These are phyloP conservation scores for Drosophila borborema DNA, from an alignment of 2,888 invertebrate genomes.

Conservation along the genomic window DNA sequence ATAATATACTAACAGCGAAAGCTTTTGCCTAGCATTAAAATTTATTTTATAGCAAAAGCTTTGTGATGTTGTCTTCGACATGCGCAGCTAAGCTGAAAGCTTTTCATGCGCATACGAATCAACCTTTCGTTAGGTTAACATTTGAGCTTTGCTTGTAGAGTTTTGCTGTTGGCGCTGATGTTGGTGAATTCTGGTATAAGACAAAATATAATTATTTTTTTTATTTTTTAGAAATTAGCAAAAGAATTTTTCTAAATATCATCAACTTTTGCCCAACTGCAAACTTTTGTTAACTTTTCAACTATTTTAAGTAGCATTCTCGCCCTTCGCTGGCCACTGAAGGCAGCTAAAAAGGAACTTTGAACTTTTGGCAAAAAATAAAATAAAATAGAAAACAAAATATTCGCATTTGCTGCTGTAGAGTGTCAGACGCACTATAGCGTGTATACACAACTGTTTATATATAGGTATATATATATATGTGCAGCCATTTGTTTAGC, in stretches of 20 bases:
- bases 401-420: conserved; percentile 13
- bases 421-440: conserved; percentile 35
- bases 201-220: background rate
- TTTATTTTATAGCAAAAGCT: conserved; percentile 2
- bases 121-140: background rate
- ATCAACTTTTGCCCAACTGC: background rate
- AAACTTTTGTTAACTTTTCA: background rate
- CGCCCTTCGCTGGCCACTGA: background rate
- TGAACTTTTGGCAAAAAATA: conserved; percentile 6
- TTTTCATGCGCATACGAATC: background rate
- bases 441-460: background rate
- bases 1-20: background rate
- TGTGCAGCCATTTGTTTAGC: conserved; percentile 52
- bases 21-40: background rate
- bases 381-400: conserved; percentile 7
- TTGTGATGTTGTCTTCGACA: background rate
- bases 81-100: background rate
- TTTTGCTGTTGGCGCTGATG: conserved; percentile 16
- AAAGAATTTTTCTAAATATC: background rate
- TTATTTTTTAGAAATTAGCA: background rate
- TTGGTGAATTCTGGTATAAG: conserved; percentile 4
- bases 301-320: background rate
- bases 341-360: background rate
- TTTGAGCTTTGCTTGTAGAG: conserved; percentile 23
- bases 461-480: background rate